phyloP scores from a whole-genome alignment of 2,888 invertebrate genomes.

The Amiota mariae region DNA sequence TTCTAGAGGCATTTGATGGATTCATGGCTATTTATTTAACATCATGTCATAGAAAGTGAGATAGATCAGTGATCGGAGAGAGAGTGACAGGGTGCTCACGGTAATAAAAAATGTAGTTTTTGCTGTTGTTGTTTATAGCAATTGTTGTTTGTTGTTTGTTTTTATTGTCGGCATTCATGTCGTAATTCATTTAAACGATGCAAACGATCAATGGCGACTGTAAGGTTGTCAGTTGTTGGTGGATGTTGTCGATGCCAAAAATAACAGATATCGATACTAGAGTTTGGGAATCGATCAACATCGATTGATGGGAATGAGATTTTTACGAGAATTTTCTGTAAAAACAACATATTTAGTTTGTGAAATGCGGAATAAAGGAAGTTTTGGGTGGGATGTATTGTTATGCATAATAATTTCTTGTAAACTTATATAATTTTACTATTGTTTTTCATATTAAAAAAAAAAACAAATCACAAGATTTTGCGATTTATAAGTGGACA shows the following conservation, averaged over 20 bases:
- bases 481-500: too few species aligned
- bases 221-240: neutral
- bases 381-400: neutral
- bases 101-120: neutral
- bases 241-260: slow-evolving; percentile 4
- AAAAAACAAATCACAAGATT: too few species aligned
- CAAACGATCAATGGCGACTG: slow-evolving; percentile 13
- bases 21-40: slow-evolving; percentile 15
- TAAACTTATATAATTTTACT: neutral
- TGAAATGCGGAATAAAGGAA: too few species aligned
- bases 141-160: neutral
- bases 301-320: slow-evolving; percentile 14
- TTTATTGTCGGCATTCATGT: slow-evolving; percentile 21
- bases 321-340: neutral
- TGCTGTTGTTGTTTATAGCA: neutral
- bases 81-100: too few species aligned
- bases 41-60: too few species aligned
- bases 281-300: slow-evolving; percentile 25
- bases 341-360: too few species aligned
- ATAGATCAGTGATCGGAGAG: too few species aligned
- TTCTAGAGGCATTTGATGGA: neutral
- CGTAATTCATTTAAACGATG: slow-evolving; percentile 32
- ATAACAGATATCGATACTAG: slow-evolving; percentile 2
- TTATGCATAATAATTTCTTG: neutral
- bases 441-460: neutral